Evolutionary conservation across 2,888 invertebrate species (phyloP), one percentile per base, ranked within the genome.

Genomic region (Caenorhabditis becei): DNA sequence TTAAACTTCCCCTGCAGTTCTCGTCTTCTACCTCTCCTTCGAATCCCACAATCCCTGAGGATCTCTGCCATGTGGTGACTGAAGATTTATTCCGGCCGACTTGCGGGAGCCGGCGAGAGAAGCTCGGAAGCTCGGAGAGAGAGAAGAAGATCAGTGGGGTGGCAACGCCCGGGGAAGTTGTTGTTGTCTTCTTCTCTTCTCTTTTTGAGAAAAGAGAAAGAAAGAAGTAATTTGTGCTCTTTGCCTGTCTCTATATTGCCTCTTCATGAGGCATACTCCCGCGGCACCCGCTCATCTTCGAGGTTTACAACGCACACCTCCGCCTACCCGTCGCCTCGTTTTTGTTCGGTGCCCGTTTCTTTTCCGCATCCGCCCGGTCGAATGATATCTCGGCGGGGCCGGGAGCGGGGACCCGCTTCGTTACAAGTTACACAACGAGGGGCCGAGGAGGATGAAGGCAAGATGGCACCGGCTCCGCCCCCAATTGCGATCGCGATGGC

Each of bases 301-400:
- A 61, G 58, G 66, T 75, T 79, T 79, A 79, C 79, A 79, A 66
- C 67, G 56, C 62, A 71, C 79, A 79, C 72, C 72, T 79, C 79
- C 79, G 79, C 79, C 79, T 79, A 79, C 79, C 79, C 90, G 66
- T 90, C 88, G 86, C 72, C 86, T 85, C 82, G 87, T 88, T 58
- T 88, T 88, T 18, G 86, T 86, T 56, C 72, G 77, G 53, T 72
- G 28, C 41, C 63, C 61, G 61, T 49, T 49, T 63, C 63, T 65
- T 70, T 66, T 58, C 44, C 71, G 53, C 54, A 62, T 67, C 78
- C 41, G 20, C 14, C 51, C n/a, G 35, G n/a, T 18, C 44, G 23
- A 35, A 26, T 69, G 58, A 37, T 69, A 56, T 77, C 61, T 77
- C 51, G 53, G 35, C 51, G 23, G 51, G 28, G 11, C 1, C 24